These are phyloP conservation scores for Xanthorhoe spadicearia DNA, from an alignment of 2,888 invertebrate species.

Conservation along the genomic window DNA sequence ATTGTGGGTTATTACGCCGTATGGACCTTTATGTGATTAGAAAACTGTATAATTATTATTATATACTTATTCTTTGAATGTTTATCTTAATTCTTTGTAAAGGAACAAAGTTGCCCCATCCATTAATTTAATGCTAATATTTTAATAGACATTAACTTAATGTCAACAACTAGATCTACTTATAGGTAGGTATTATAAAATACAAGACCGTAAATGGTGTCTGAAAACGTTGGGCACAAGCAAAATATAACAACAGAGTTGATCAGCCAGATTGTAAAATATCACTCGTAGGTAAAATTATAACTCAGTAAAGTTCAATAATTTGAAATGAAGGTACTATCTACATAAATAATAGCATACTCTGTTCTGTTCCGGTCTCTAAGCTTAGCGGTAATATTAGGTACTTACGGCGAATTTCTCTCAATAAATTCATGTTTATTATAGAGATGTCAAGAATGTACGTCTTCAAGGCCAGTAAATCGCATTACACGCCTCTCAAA, in stretches of 20 bases:
- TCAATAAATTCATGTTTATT: slow-evolving; percentile 12
- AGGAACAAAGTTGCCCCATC: neutral
- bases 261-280: too few species aligned
- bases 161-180: too few species aligned
- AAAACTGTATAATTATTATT: slow-evolving; percentile 13
- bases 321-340: neutral
- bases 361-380: neutral
- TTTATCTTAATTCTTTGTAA: neutral
- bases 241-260: too few species aligned
- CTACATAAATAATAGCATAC: neutral
- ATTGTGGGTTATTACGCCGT: slow-evolving; percentile 37
- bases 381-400: neutral
- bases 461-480: slow-evolving; percentile 11
- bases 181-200: too few species aligned
- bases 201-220: too few species aligned
- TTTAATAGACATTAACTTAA: too few species aligned
- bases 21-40: slow-evolving; percentile 26
- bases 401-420: slow-evolving; percentile 1
- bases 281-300: neutral
- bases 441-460: slow-evolving; percentile 9
- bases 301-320: neutral
- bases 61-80: slow-evolving; percentile 1
- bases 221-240: too few species aligned
- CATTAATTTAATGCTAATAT: too few species aligned
- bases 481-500: neutral